phyloP scores from a whole-genome alignment of 2,888 invertebrate species.

The Emmelina monodactyla region DNA sequence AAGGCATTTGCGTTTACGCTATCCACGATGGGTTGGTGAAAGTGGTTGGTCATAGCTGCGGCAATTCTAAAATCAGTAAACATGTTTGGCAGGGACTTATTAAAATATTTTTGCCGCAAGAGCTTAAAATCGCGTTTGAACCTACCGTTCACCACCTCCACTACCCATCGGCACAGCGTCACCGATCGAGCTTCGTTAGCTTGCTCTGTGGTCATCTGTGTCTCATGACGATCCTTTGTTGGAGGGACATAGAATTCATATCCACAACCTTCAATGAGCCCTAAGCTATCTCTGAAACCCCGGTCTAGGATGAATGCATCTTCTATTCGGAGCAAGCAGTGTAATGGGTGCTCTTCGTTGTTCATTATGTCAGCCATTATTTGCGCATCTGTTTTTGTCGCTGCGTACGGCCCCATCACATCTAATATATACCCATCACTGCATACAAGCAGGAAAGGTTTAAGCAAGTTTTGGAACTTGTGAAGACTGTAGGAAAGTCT shows the following conservation, averaged over 20 bases:
- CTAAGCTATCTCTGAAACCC: slow-evolving; percentile 7
- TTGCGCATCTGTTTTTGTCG: no score
- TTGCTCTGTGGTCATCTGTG: slow-evolving; percentile 2
- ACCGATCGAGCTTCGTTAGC: slow-evolving; percentile 9
- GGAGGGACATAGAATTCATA: slow-evolving; percentile 6
- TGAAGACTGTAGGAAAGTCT: no score
- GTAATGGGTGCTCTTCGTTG: background rate
- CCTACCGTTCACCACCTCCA: slow-evolving; percentile 7
- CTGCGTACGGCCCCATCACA: no score
- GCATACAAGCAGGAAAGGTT: no score
- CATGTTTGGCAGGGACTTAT: slow-evolving; percentile 2
- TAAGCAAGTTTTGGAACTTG: no score
- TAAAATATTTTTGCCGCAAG: slow-evolving; percentile 8
- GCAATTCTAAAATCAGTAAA: slow-evolving; percentile 7
- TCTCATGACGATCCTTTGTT: slow-evolving; percentile 2
- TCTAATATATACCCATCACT: no score
- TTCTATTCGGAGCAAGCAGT: slow-evolving; percentile 1
- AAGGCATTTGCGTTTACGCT: background rate
- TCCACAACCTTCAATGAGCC: slow-evolving; percentile 1
- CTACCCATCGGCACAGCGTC: slow-evolving; percentile 7
- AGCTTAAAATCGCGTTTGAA: slow-evolving; percentile 7
- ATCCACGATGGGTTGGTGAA: slow-evolving; percentile 6
- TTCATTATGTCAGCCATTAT: no score
- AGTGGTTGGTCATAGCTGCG: slow-evolving; percentile 7
- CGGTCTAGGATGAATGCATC: slow-evolving; percentile 6